phyloP scores from a whole-genome alignment of 2,888 invertebrate species.

The Griposia aprilina region DNA sequence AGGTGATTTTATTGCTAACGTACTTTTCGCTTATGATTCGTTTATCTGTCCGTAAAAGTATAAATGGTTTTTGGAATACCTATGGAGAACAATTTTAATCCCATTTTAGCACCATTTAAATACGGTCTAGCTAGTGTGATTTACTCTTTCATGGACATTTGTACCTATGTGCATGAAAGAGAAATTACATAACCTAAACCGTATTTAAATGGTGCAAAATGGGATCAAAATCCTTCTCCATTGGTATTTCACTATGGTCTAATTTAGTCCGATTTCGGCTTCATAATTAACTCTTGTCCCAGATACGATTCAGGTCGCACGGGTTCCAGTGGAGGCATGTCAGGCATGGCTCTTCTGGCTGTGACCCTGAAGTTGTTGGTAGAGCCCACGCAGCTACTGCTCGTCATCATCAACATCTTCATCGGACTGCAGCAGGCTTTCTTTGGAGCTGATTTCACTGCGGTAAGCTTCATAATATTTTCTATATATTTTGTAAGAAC shows the following conservation, averaged over 20 bases:
- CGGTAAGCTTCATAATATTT: slow-evolving; percentile 76
- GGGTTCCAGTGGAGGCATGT: slow-evolving; percentile 79
- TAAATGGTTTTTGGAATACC: neutral
- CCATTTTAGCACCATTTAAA: no score
- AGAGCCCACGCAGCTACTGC: slow-evolving; percentile 91
- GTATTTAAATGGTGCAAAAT: neutral
- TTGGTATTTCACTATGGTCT: neutral
- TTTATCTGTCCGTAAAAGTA: neutral
- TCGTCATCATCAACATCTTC: slow-evolving; percentile 92
- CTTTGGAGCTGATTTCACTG: slow-evolving; percentile 91
- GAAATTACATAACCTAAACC: no score
- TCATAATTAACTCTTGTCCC: neutral
- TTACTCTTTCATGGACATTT: no score
- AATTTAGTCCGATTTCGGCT: neutral
- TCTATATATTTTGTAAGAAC: no score
- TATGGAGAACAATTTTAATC: no score
- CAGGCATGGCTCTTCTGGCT: slow-evolving; percentile 86
- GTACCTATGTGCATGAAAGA: neutral
- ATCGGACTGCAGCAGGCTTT: slow-evolving; percentile 93
- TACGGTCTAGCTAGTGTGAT: no score
- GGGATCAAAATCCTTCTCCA: neutral
- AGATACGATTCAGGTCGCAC: slow-evolving; percentile 86
- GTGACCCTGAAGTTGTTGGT: slow-evolving; percentile 91
- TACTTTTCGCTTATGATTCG: neutral
- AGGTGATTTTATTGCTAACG: slow-evolving; percentile 53